Evolutionary conservation across 2,888 invertebrate genomes (phyloP), one percentile per base, ranked within the genome.

Genomic region (Ornithoptera priamus): DNA sequence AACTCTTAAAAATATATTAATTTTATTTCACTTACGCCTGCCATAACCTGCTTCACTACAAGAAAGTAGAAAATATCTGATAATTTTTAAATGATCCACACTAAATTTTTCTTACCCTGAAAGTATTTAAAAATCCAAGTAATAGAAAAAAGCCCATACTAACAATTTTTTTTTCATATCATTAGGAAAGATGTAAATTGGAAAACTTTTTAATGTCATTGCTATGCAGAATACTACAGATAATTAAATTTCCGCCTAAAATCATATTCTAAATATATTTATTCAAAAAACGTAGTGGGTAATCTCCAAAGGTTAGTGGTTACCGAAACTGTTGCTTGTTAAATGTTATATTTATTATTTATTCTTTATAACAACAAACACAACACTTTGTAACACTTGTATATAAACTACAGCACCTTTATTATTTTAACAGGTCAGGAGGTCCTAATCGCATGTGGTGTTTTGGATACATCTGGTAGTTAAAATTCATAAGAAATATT

Each of bases 401-500:
- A n/a, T 12, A 53, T 53, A n/a, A n/a, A n/a, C 18, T 53, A 53
- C 18, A 53, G 18, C 53, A 53, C 18, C 53, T 53, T 53, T n/a
- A 50, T 46, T 42, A 70, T 74, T 76, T 74, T 73, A 74, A 74
- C 76, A 78, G 78, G 73, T 73, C 65, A 72, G 74, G 66, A 70
- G 66, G 67, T 68, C 70, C 42, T 68, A 73, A 66, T 17, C n/a
- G 70, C 70, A 66, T 67, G 70, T 58, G 65, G 70, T 70, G 50
- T 53, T 59, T 63, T 67, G 62, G 59, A 22, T 56, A 56, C 10
- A 15, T 66, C 53, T n/a, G 53, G 53, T 53, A 50, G 60, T 20
- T 65, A 65, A 57, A 65, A 46, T 63, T 39, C 36, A 62, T 53
- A 53, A 67, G 46, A 63, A 62, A 63, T 68, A 68, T 64, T 67